A percentile compares a stretch with the other conserved stretches of the same genome.
Evolutionary conservation across 2,888 invertebrate genomes (phyloP).

Genomic region (Laothoe populi): DNA sequence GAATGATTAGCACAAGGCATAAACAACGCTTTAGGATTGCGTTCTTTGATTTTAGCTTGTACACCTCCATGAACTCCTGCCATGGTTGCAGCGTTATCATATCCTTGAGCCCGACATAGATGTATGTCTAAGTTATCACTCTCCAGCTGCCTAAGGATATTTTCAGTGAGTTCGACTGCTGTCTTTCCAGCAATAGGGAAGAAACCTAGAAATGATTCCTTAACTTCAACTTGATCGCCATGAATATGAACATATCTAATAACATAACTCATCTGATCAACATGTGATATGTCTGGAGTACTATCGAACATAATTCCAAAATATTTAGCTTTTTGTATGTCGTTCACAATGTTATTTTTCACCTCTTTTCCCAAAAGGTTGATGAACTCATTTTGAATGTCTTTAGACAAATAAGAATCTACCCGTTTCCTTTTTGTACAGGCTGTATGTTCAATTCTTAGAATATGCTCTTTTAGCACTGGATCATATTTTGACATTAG

Average conservation of each 20-base stretch:
- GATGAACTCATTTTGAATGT: not conserved
- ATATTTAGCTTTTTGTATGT: not conserved
- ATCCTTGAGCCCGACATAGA: not conserved
- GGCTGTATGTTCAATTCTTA: not conserved
- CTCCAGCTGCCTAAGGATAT: not conserved
- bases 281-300: not conserved
- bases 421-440: no score
- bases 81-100: slow-evolving; percentile 5
- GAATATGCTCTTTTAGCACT: not conserved
- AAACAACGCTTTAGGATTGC: not conserved
- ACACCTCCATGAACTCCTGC: not conserved
- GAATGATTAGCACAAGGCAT: not conserved
- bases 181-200: not conserved
- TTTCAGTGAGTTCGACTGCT: not conserved
- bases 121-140: not conserved
- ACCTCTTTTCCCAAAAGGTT: not conserved
- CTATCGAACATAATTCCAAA: not conserved
- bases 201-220: not conserved
- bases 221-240: not conserved
- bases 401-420: not conserved
- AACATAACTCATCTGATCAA: not conserved
- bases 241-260: not conserved
- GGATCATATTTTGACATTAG: not conserved
- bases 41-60: not conserved
- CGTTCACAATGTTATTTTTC: not conserved